These are phyloP conservation scores for Tipula unca DNA, from an alignment of 2,888 invertebrate genomes.

Conservation along the genomic window DNA sequence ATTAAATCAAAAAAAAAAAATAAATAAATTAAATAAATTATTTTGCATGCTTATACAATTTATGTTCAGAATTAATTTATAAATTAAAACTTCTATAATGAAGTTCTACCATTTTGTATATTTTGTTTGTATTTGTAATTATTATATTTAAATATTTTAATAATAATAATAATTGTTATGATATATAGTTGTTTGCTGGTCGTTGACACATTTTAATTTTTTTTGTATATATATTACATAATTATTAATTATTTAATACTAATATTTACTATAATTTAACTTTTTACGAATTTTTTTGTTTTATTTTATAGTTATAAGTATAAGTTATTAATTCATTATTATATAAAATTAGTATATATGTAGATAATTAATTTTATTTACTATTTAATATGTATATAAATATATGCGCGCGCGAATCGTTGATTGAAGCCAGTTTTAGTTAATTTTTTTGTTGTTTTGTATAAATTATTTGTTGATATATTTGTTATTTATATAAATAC, in stretches of 20 bases:
- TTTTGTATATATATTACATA: neutral
- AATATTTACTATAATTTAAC: neutral
- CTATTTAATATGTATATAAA: neutral
- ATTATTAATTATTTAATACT: neutral
- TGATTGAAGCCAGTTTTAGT: neutral
- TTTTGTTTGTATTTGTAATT: neutral
- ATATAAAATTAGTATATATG: neutral
- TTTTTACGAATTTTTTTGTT: neutral
- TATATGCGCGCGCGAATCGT: constrained; percentile 14
- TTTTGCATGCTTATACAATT: neutral
- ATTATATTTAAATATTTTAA: neutral
- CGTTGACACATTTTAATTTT: neutral
- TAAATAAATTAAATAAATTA: neutral
- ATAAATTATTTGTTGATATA: neutral
- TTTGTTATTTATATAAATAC: neutral
- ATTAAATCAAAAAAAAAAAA: neutral
- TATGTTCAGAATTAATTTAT: neutral
- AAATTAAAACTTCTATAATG: neutral
- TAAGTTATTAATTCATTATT: neutral
- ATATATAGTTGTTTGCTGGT: neutral
- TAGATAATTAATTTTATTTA: neutral
- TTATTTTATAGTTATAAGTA: neutral
- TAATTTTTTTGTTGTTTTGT: neutral
- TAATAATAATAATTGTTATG: neutral
- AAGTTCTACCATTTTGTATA: neutral